These are phyloP conservation scores for Esox masquinongy DNA, from an alignment of 2,797 vertebrate species.

Conservation along the genomic window DNA sequence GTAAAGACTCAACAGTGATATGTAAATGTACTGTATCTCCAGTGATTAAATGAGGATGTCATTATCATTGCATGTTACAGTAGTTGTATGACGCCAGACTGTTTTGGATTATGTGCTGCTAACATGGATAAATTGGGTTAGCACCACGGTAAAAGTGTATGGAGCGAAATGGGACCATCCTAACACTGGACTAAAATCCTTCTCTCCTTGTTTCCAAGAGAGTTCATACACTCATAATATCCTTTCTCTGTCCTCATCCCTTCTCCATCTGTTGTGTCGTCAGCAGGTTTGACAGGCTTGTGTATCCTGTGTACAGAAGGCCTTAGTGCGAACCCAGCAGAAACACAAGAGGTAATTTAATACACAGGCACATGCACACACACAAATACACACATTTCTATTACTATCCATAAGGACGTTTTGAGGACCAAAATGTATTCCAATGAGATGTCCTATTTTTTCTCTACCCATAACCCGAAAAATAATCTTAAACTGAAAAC, in stretches of 20 bases:
- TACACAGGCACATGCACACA: slow-evolving; percentile 42
- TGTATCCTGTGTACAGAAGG: slow-evolving; percentile 62
- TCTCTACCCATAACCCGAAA: too few relatives aligned
- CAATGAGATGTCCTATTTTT: too few relatives aligned
- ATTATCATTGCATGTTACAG: neutral
- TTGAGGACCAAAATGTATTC: slow-evolving; percentile 1
- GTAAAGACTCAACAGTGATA: neutral
- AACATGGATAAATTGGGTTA: neutral
- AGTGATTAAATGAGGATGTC: neutral
- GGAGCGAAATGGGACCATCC: slow-evolving; percentile 39
- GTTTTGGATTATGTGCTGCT: neutral
- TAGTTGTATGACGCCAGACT: neutral
- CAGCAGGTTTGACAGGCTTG: slow-evolving; percentile 56
- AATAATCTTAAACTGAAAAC: too few relatives aligned
- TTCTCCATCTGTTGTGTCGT: slow-evolving; percentile 10
- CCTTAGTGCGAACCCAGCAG: slow-evolving; percentile 68
- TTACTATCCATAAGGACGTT: slow-evolving; percentile 12
- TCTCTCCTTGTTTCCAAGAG: neutral
- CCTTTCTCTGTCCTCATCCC: slow-evolving; percentile 27
- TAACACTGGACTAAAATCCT: neutral
- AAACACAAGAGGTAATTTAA: slow-evolving; percentile 68
- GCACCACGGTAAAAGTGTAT: slow-evolving; percentile 25
- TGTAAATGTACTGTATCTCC: neutral
- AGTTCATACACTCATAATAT: slow-evolving; percentile 42
- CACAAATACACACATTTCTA: slow-evolving; percentile 45